Percentiles rank a stretch among this genome's conserved stretches.
Conservation (phyloP, 1,140 invertebrate genomes). For the Temnothorax curvispinosus region DNA sequence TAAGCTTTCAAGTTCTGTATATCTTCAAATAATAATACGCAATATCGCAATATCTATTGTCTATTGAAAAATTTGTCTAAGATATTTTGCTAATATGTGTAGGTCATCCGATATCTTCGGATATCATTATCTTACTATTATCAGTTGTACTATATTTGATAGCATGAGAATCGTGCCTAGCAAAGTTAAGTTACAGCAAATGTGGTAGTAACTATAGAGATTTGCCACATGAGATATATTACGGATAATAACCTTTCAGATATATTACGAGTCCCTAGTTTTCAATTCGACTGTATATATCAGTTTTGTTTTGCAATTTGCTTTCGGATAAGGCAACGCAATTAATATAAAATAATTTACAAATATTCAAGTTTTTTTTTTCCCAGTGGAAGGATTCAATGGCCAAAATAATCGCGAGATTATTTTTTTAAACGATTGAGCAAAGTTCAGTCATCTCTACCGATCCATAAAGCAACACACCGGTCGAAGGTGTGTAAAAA, state of each 20-base stretch:
- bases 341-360: not conserved
- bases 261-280: not conserved
- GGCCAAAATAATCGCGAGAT: not conserved
- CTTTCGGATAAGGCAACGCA: not conserved
- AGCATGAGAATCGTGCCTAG: not conserved
- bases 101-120: constrained; percentile 27
- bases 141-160: constrained; percentile 44
- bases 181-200: constrained; percentile 6
- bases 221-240: not conserved
- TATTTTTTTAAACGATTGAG: not conserved
- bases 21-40: constrained; percentile 17
- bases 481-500: not conserved
- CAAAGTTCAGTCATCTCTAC: not conserved
- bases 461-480: not conserved
- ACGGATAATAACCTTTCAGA: not conserved
- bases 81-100: not conserved
- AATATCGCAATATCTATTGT: not conserved
- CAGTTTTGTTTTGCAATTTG: not conserved
- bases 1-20: not conserved
- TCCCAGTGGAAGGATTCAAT: not conserved
- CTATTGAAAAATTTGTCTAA: constrained; percentile 27
- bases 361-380: not conserved
- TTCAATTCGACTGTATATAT: not conserved
- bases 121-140: constrained; percentile 41
- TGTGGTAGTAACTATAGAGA: not conserved